A percentile compares a stretch with the other conserved stretches of the same genome.
phyloP scores from a whole-genome alignment of 2,797 vertebrate genomes.

The Sparidentex hasta region DNA sequence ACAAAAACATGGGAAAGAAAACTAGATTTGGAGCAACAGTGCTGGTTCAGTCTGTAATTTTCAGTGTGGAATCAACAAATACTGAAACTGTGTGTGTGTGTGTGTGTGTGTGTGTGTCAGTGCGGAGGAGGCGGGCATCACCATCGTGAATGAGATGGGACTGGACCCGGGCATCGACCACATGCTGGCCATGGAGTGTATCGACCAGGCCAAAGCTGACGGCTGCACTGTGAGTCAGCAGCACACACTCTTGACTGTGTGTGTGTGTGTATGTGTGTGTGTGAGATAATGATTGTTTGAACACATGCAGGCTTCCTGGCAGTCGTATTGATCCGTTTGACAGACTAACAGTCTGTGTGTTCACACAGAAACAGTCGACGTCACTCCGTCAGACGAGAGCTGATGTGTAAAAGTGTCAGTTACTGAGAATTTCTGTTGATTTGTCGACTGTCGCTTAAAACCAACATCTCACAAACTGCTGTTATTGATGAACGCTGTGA shows the following conservation, averaged over 20 bases:
- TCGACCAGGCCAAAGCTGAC: constrained; percentile 93
- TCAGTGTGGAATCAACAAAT: neutral
- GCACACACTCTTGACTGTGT: neutral
- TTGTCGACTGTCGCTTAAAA: no score
- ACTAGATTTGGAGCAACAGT: no score
- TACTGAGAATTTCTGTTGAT: no score
- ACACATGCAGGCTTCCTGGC: constrained; percentile 12
- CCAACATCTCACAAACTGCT: no score
- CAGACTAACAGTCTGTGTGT: neutral
- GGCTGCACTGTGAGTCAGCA: constrained; percentile 90
- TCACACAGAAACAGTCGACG: neutral
- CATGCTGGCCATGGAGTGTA: constrained; percentile 98
- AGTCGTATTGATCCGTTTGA: constrained; percentile 43
- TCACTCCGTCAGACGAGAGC: constrained; percentile 1
- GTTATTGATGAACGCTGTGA: neutral
- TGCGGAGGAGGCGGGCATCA: constrained; percentile 92
- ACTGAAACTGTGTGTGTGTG: neutral
- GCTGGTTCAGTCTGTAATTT: neutral
- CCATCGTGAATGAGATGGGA: constrained; percentile 93
- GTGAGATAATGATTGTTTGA: constrained; percentile 23
- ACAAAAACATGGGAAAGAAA: neutral
- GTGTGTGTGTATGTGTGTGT: constrained; percentile 47
- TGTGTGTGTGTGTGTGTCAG: constrained; percentile 70
- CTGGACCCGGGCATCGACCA: constrained; percentile 98
- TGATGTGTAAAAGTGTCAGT: neutral